Base-by-base conservation (phyloP, 2,888 invertebrate species). In the Polyommatus iphigenia region DNA sequence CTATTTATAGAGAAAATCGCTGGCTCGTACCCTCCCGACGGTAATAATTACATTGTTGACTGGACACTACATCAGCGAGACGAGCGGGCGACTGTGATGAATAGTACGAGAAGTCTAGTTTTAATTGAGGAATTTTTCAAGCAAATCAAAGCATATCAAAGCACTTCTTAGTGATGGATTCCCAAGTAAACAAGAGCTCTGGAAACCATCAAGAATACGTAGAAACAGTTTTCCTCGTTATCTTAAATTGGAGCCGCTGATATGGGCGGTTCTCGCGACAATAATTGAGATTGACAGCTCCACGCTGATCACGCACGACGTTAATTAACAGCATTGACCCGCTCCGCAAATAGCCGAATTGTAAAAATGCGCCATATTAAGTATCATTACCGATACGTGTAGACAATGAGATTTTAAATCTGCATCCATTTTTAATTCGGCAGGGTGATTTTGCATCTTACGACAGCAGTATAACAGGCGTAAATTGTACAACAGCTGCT, bases 281-380 rank as follows among this genome's bases (percentile, higher is more conserved):
- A 50, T 78, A 78, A 80, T 81, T 82, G 80, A 82, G 81, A 81
- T 81, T 79, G 82, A 83, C 82, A 82, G 81, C 81, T 29, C 29
- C 29, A 82, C 83, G 85, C 86, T 86, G 71, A 80, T 78, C 75
- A 79, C 77, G 78, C 78, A 78, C 76, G 71, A 1, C 67, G 29
- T 29, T 87, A 89, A 90, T 89, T 87, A 88, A 85, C 85, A 83
- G 87, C 91, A 91, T 90, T 91, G 91, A 89, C 88, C 89, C 82
- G 84, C 80, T 85, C 84, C 84, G 83, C 83, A 85, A 90, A 89
- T 89, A 89, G 88, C 87, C 82, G 81, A 77, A 77, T 67, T 67
- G 67, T n/a, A 46, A 62, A 41, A 77, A 18, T 50, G 75, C 46
- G 50, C 57, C n/a, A n/a, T 76, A 76, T 76, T 41, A 24, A 41